Percentiles rank a stretch among this genome's conserved stretches.
Evolutionary conservation across 2,888 invertebrate species (phyloP).

Genomic region (Scaptomyza parva): DNA sequence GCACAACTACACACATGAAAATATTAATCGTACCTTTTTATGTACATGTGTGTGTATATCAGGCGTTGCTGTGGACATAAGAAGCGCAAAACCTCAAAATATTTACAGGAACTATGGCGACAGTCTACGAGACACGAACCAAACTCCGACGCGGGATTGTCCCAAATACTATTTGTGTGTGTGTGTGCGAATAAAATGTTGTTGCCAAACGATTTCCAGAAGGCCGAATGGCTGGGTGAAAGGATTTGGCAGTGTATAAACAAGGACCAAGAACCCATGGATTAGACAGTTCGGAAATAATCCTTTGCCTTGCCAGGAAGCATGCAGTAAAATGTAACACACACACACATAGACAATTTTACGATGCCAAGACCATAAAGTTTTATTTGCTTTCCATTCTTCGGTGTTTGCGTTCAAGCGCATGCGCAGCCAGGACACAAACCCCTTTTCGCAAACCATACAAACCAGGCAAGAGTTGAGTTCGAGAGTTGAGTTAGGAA

Average conservation of each 20-base stretch:
- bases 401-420: constrained; percentile 34
- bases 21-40: background rate
- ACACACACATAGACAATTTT: constrained; percentile 41
- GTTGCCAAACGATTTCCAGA: constrained; percentile 31
- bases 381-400: constrained; percentile 77
- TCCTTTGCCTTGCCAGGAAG: constrained; percentile 81
- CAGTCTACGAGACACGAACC: constrained; percentile 13
- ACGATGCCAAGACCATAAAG: constrained; percentile 61
- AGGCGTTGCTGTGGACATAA: constrained; percentile 57
- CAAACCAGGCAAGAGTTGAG: constrained; percentile 71
- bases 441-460: constrained; percentile 68
- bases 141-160: constrained; percentile 38
- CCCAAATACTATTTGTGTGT: constrained; percentile 35
- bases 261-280: constrained; percentile 19
- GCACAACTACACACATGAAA: background rate
- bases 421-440: constrained; percentile 69
- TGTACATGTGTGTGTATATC: constrained; percentile 5
- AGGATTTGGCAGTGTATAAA: constrained; percentile 69
- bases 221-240: constrained; percentile 49
- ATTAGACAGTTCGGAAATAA: constrained; percentile 71
- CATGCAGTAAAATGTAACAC: constrained; percentile 54
- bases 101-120: constrained; percentile 60
- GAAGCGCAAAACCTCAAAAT: constrained; percentile 79
- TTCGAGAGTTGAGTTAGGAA: constrained; percentile 42
- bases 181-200: constrained; percentile 38